These are phyloP conservation scores for Motacilla tschutschensis DNA, from an alignment of 2,113 vertebrate genomes.

Conservation along the genomic window DNA sequence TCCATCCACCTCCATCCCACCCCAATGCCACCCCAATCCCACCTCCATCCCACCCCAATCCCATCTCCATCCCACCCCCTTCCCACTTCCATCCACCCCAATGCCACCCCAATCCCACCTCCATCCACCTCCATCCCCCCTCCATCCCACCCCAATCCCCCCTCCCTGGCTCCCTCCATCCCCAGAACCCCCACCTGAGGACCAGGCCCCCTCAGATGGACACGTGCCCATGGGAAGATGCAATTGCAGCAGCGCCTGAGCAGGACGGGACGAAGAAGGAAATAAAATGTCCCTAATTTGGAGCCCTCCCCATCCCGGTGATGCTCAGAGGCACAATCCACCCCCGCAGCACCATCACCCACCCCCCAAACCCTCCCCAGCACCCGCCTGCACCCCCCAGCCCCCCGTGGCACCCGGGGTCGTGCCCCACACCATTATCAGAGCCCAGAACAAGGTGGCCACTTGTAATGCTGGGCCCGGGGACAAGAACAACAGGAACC, in stretches of 20 bases:
- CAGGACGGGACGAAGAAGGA: fast-evolving
- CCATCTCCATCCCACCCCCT: not conserved
- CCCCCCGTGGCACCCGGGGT: not conserved
- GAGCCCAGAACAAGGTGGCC: not conserved
- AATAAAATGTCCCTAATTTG: fast-evolving
- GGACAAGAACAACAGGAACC: slow-evolving; percentile 72
- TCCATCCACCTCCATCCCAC: too few relatives aligned
- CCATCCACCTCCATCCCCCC: not conserved
- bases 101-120: not conserved
- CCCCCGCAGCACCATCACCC: not conserved
- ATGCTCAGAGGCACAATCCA: not conserved
- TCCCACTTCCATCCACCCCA: not conserved
- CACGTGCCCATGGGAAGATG: fast-evolving
- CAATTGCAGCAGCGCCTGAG: not conserved
- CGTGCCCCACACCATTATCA: not conserved
- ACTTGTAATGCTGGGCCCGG: slow-evolving; percentile 68
- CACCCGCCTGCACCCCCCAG: not conserved
- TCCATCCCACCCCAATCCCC: not conserved
- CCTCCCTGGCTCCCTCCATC: not conserved
- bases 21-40: not conserved
- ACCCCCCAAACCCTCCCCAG: not conserved
- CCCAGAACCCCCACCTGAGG: not conserved
- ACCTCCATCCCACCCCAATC: not conserved
- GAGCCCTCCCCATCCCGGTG: fast-evolving
- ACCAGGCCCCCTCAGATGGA: not conserved